Evolutionary conservation across 1,140 invertebrate species (phyloP), one percentile per base, ranked within the genome.

Genomic region (Rhyzopertha dominica): DNA sequence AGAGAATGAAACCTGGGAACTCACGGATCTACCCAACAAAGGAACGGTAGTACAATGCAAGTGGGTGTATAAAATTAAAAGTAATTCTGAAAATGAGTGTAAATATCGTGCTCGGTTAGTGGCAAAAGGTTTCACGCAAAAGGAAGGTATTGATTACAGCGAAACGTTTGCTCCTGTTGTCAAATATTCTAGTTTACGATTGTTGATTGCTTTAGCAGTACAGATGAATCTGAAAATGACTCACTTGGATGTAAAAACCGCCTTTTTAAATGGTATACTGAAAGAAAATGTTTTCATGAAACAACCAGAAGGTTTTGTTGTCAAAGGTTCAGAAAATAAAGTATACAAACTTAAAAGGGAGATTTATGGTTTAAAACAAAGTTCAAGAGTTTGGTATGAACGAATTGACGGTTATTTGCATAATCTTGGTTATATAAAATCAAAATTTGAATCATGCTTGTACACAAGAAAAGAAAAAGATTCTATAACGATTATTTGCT

Each of bases 351-450:
- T 72, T 8, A 61, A 57, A 17, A 69, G 66, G 47, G 61, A 59
- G 10, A 16, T 74, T 4, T 73, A 73, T 47, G 66, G 65, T 3
- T 40, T 73, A 5, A 69, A 71, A 47, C 68, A 75, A 49, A 60
- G 66, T 13, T 61, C 66, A 13, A 48, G 62, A 17, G 55, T 50
- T 9, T 74, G 68, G 67, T 64, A 71, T 47, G 54, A 63, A 12
- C 63, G 57, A 49, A 35, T 66, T 8, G 12, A 48, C 40, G 36
- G 49, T 28, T 43, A 43, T 24, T 47, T 68, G 18, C 41, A 36
- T 29, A 49, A 51, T 16, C 39, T 64, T 14, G 49, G 54, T 17
- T 59, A 55, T 43, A 34, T 46, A 30, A 45, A 47, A 18, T 54
- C 47, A 19, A 43, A 50, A 29, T 44, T 51, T 28, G 61, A 68